These are phyloP conservation scores for Phaonia tiefii DNA, from an alignment of 2,888 invertebrate genomes.

Conservation along the genomic window DNA sequence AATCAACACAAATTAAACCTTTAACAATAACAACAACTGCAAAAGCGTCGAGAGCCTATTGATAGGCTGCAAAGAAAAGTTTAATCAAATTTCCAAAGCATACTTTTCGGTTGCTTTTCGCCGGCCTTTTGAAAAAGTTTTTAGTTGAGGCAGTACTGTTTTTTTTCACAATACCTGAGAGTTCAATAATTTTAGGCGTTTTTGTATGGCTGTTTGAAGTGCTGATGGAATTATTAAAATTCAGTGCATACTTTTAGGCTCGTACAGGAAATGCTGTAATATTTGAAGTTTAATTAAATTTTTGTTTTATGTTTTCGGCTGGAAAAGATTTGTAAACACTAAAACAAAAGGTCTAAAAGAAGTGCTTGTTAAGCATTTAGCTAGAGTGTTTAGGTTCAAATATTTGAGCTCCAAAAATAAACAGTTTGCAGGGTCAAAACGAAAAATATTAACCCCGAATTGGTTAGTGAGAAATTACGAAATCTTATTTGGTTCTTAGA, in stretches of 20 bases:
- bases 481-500: too few species aligned
- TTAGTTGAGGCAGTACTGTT: background rate
- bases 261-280: too few species aligned
- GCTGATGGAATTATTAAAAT: constrained; percentile 19
- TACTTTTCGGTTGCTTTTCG: background rate
- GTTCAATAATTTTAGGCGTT: constrained; percentile 11
- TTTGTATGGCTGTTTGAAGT: background rate
- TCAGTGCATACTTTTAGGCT: constrained; percentile 35
- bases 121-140: background rate
- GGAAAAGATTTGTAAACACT: too few species aligned
- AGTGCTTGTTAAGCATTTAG: too few species aligned
- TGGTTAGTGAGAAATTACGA: too few species aligned
- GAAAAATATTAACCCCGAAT: too few species aligned
- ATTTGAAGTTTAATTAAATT: too few species aligned
- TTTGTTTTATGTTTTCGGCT: too few species aligned
- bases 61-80: constrained; percentile 32
- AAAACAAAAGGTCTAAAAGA: too few species aligned
- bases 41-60: background rate
- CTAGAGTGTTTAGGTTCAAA: too few species aligned
- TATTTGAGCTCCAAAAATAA: too few species aligned
- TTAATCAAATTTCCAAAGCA: constrained; percentile 30
- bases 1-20: constrained; percentile 55
- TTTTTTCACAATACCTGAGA: background rate
- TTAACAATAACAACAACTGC: constrained; percentile 26
- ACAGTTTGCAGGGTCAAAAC: too few species aligned